Percentiles rank a stretch among this genome's conserved stretches.
Conservation (phyloP, 2,888 invertebrate species). For the Aphrophora alni region DNA sequence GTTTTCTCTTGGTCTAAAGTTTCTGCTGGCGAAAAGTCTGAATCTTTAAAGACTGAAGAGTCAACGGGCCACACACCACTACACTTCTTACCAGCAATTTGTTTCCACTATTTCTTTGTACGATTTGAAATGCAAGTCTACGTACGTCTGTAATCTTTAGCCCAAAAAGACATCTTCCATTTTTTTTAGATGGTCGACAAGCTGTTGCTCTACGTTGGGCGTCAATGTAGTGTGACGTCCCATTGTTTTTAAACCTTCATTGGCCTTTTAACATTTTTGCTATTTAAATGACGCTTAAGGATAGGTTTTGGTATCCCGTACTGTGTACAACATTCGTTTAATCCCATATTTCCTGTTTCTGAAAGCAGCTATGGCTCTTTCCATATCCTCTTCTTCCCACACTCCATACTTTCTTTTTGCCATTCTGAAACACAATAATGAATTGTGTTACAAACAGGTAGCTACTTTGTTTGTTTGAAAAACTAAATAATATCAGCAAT, state of each 20-base stretch:
- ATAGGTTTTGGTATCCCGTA: constrained; percentile 13
- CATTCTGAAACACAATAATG: constrained; percentile 27
- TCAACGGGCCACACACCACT: too few relatives aligned
- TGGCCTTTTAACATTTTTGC: too few relatives aligned
- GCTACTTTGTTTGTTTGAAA: too few relatives aligned
- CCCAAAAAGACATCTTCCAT: too few relatives aligned
- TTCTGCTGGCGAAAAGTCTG: too few relatives aligned
- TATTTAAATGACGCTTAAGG: constrained; percentile 3
- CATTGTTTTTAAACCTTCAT: neutral
- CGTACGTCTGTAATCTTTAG: too few relatives aligned
- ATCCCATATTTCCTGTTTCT: constrained; percentile 21
- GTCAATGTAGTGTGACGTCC: constrained; percentile 12
- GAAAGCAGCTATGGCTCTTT: neutral
- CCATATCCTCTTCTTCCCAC: constrained; percentile 20
- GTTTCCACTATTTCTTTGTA: neutral
- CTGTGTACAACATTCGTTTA: constrained; percentile 19
- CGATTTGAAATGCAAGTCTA: too few relatives aligned
- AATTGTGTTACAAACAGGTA: too few relatives aligned
- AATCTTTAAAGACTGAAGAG: constrained; percentile 13
- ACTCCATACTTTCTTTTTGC: constrained; percentile 16
- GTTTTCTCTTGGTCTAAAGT: neutral
- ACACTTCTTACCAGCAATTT: constrained; percentile 2
- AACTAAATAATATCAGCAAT: too few relatives aligned
- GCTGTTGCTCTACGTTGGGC: neutral
- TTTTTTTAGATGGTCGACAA: too few relatives aligned